Conservation (phyloP, 2,113 vertebrate species). For the Nannobrachium achirus region DNA sequence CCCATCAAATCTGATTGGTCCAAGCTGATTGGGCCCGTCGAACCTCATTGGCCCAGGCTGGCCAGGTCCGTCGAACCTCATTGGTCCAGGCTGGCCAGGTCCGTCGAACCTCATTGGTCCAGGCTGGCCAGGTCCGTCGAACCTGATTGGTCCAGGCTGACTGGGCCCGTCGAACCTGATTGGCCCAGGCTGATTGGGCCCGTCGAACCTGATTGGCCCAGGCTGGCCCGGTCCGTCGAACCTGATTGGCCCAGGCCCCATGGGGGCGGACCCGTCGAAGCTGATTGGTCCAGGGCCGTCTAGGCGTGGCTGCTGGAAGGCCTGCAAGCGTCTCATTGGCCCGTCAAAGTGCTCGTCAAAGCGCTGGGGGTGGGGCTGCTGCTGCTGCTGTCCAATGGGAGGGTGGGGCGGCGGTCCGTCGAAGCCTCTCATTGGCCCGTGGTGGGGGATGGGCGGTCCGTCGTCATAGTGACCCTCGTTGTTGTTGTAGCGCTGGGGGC, state of each 20-base stretch:
- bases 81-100: slow-evolving; percentile 72
- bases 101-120: slow-evolving; percentile 79
- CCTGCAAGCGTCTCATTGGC: too few species aligned
- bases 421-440: too few species aligned
- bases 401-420: too few species aligned
- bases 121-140: slow-evolving; percentile 72
- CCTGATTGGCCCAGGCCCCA: slow-evolving; percentile 62
- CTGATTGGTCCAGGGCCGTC: slow-evolving; percentile 43
- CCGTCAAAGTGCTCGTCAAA: too few species aligned
- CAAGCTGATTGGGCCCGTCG: slow-evolving; percentile 83
- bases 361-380: too few species aligned
- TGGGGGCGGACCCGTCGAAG: slow-evolving; percentile 57
- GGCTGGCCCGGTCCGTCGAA: slow-evolving; percentile 75
- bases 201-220: slow-evolving; percentile 77
- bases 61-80: slow-evolving; percentile 78
- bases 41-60: slow-evolving; percentile 74
- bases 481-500: too few species aligned
- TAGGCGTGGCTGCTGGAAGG: slow-evolving; percentile 27
- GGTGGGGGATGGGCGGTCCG: too few species aligned
- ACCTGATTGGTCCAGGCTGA: slow-evolving; percentile 83
- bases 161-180: slow-evolving; percentile 54
- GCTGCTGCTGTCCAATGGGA: too few species aligned
- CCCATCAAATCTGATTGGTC: slow-evolving; percentile 84
- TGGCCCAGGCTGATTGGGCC: slow-evolving; percentile 67
- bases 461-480: too few species aligned